Evolutionary conservation across 2,113 vertebrate species (phyloP), one percentile per base, ranked within the genome.

Genomic region (Marcusenius ussheri): DNA sequence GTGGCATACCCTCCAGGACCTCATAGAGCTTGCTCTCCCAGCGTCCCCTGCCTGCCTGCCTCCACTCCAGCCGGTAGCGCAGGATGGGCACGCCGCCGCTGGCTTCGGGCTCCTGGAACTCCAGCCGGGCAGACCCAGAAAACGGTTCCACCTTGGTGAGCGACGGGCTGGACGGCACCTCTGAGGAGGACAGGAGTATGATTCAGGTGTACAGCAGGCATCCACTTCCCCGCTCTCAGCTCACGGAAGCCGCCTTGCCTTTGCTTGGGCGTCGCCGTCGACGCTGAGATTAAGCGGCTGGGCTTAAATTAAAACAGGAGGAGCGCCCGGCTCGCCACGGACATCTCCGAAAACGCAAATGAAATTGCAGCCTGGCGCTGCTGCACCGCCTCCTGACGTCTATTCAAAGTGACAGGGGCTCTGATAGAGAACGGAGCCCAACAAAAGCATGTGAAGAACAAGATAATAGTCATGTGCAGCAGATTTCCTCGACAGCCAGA

Each of bases 61-160:
- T 97, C 98, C 98, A 99, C 89, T 98, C 96, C 0, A 95, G 97
- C 92, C 94, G 97, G 95, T 99, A 99, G 66, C 93, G 97, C 91
- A 99, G 96, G 89, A 99, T 96, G 74, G 98, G 97, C 88, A 99
- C 98, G 0, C 98, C 98, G 0, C 98, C 98, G 0, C 95, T 97
- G 90, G 98, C 97, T 87, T 99, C 98, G 0, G 98, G 98, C 92
- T 98, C 98, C 17, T 96, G 96, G 2, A 99, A 98, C 89, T 96
- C 95, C 92, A 99, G 95, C 93, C 96, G 96, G 10, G 97, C 98
- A 0, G 98, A 97, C 92, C 97, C 99, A 87, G 98, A 99, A 90
- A 98, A 99, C 0, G 98, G 97, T 66, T 97, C 96, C 93, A 98
- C 97, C 91, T 95, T 94, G 77, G 94, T 93, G 56, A 99, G 95